Conservation (phyloP, 2,797 vertebrate species). For the Gallinago stenura region DNA sequence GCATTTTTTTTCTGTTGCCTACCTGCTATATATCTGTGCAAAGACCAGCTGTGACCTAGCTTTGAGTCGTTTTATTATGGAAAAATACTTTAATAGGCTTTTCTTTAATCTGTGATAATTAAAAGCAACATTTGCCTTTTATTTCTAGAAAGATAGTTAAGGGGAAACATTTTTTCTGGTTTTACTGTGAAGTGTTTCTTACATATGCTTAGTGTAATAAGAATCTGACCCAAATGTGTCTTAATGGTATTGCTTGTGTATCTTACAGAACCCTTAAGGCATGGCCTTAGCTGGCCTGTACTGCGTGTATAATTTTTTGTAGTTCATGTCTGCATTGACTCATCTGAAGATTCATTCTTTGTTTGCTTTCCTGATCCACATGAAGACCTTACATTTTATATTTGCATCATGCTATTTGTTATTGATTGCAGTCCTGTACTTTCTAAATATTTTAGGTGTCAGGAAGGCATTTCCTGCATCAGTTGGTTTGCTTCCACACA, state of each 20-base stretch:
- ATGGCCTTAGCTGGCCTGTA: background rate
- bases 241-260: background rate
- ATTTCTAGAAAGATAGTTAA: background rate
- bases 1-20: background rate
- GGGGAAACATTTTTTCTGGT: background rate
- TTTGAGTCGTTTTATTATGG: background rate
- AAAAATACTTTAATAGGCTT: slow-evolving; percentile 28
- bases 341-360: background rate
- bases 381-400: background rate
- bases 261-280: background rate
- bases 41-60: background rate
- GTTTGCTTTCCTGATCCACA: slow-evolving; percentile 1
- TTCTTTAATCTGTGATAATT: slow-evolving; percentile 8
- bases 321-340: background rate
- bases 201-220: background rate
- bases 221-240: background rate
- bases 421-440: background rate
- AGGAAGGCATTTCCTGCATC: background rate
- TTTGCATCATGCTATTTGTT: background rate
- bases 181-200: background rate
- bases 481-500: background rate
- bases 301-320: background rate
- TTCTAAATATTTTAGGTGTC: background rate
- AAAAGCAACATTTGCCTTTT: slow-evolving; percentile 13
- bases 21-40: background rate